These are phyloP conservation scores for Drosophila gaucha DNA, from an alignment of 2,888 invertebrate genomes.

Conservation along the genomic window DNA sequence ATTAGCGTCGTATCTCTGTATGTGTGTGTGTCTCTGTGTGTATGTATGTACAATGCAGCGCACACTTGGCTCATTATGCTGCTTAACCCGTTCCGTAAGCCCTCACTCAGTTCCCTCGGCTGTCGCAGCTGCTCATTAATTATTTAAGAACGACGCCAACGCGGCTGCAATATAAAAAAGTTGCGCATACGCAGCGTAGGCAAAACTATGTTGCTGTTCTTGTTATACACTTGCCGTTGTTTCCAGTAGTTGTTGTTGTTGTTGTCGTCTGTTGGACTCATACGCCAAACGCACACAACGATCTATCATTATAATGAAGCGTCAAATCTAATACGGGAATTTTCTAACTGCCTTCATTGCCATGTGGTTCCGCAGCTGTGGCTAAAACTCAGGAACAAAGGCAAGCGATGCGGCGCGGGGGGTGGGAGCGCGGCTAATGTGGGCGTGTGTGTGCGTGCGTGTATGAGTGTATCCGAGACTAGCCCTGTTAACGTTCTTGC, in stretches of 20 bases:
- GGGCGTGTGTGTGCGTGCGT: slow-evolving; percentile 21
- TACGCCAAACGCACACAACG: slow-evolving; percentile 61
- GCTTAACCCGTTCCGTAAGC: slow-evolving; percentile 27
- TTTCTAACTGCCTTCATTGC: slow-evolving; percentile 61
- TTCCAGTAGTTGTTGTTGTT: not conserved
- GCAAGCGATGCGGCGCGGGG: not conserved
- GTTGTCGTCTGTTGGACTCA: slow-evolving; percentile 29
- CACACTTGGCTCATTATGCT: slow-evolving; percentile 65
- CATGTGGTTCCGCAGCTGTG: slow-evolving; percentile 45
- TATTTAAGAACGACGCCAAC: slow-evolving; percentile 66
- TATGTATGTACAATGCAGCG: slow-evolving; percentile 21
- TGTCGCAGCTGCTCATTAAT: slow-evolving; percentile 68
- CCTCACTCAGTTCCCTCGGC: not conserved
- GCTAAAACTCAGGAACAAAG: slow-evolving; percentile 7
- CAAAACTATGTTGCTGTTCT: slow-evolving; percentile 37
- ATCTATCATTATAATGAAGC: slow-evolving; percentile 78
- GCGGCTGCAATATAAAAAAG: slow-evolving; percentile 58
- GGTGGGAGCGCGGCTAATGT: not conserved
- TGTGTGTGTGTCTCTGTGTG: slow-evolving; percentile 8
- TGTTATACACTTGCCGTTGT: slow-evolving; percentile 7
- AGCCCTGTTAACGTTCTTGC: slow-evolving; percentile 37
- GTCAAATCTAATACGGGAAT: slow-evolving; percentile 73
- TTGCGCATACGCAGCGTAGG: slow-evolving; percentile 66
- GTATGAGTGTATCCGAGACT: slow-evolving; percentile 29
- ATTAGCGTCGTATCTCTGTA: slow-evolving; percentile 41